Evolutionary conservation across 2,888 invertebrate genomes (phyloP).

Genomic region (Papilio gigon): DNA sequence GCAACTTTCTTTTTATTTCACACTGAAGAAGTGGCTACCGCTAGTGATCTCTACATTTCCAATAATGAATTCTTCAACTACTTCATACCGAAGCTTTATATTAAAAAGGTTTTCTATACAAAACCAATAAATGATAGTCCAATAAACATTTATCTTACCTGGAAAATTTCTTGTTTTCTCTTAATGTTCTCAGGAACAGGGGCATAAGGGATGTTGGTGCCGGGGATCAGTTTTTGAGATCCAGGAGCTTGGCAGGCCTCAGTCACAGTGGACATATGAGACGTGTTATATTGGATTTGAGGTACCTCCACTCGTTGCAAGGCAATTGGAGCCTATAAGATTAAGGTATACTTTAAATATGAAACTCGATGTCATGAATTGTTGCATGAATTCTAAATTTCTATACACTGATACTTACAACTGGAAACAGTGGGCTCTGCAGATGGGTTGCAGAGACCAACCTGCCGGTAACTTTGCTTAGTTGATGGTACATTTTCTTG

Average conservation of each 20-base stretch:
- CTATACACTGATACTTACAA: constrained; percentile 62
- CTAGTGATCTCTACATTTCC: no score
- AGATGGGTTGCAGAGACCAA: constrained; percentile 68
- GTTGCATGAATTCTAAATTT: constrained; percentile 8
- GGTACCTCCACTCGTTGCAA: constrained; percentile 76
- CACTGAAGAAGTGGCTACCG: no score
- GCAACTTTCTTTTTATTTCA: no score
- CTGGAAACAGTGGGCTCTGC: constrained; percentile 74
- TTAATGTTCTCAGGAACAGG: constrained; percentile 66
- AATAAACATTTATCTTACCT: constrained; percentile 57
- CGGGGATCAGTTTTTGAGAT: constrained; percentile 65
- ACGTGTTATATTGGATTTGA: constrained; percentile 66
- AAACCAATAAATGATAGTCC: background rate
- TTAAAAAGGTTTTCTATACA: background rate
- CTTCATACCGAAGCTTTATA: no score
- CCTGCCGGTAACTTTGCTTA: constrained; percentile 73
- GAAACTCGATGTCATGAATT: constrained; percentile 37
- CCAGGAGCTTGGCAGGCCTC: constrained; percentile 64
- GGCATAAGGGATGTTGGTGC: constrained; percentile 71
- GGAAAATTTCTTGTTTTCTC: constrained; percentile 68
- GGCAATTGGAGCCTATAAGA: constrained; percentile 69
- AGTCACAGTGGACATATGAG: constrained; percentile 71
- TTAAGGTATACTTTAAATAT: constrained; percentile 29
- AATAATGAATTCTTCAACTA: no score
- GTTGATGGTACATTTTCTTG: constrained; percentile 75